Evolutionary conservation across 2,888 invertebrate genomes (phyloP), one percentile per base, ranked within the genome.

Genomic region (Coleophora flavipennella): DNA sequence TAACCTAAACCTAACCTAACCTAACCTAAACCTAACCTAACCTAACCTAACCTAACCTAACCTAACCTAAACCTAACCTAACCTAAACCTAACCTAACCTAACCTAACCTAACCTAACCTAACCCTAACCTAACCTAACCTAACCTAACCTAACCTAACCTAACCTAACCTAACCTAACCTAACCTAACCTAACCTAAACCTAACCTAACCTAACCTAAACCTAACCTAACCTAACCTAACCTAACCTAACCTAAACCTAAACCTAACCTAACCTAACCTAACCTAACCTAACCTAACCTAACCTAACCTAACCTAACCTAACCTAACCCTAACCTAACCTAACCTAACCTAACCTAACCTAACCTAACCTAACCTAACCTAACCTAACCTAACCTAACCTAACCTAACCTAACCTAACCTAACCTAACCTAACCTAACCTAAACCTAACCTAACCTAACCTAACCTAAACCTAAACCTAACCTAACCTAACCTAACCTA

Each of bases 91-190:
- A n/a, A n/a, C n/a, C n/a, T n/a, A n/a, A n/a, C n/a, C n/a, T n/a
- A n/a, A n/a, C n/a, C n/a, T n/a, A n/a, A n/a, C n/a, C n/a, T n/a
- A n/a, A n/a, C n/a, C n/a, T n/a, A n/a, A n/a, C n/a, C n/a, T n/a
- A n/a, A n/a, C n/a, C n/a, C n/a, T n/a, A n/a, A n/a, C n/a, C n/a
- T 45, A 44, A 48, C 45, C 48, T 45, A 44, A 48, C 43, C 48
- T 42, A 42, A 45, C 42, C 44, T 42, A 42, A 45, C 42, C 44
- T 42, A 42, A 45, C 42, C 44, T 41, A 40, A 42, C 39, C 44
- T 42, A 40, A 42, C 42, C 42, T 38, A 37, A 42, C 42, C 44
- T 40, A 40, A 42, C 42, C 44, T 40, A 42, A 45, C 41, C 44
- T 33, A 33, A 41, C 35, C 39, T 34, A 34, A 39, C 33, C 39